Evolutionary conservation across 92 coral and sea anemone species (phyloP).

Genomic region (Blastomussa wellsi): DNA sequence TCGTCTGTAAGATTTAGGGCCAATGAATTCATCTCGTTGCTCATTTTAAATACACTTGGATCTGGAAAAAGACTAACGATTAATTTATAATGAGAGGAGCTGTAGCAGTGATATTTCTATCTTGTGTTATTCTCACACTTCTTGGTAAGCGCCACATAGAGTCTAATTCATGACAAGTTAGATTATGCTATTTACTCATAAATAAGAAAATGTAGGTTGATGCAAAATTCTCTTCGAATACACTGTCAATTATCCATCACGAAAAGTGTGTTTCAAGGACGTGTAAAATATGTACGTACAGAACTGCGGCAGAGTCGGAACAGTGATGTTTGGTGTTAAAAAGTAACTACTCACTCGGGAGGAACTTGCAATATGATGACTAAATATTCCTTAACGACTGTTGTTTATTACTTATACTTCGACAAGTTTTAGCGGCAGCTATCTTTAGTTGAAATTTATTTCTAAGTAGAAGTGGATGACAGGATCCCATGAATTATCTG

Average conservation of each 20-base stretch:
- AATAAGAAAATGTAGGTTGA: not conserved
- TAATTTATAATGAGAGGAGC: conserved; percentile 11
- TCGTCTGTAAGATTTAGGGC: not conserved
- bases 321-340: not conserved
- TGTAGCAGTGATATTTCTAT: not conserved
- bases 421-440: not conserved
- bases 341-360: not conserved
- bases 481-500: no score
- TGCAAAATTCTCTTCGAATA: not conserved
- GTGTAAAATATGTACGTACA: not conserved
- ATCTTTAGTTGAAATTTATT: no score
- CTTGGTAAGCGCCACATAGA: not conserved
- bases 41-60: not conserved
- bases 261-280: not conserved
- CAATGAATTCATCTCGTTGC: not conserved
- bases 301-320: not conserved
- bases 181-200: no score
- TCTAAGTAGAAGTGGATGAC: no score
- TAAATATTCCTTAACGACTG: not conserved
- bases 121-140: conserved; percentile 30
- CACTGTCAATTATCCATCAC: not conserved
- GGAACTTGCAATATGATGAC: no score
- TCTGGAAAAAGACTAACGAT: not conserved
- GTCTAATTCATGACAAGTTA: not conserved
- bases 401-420: not conserved